Conservation (phyloP, 2,888 invertebrate species). For the Cyclophora punctaria region DNA sequence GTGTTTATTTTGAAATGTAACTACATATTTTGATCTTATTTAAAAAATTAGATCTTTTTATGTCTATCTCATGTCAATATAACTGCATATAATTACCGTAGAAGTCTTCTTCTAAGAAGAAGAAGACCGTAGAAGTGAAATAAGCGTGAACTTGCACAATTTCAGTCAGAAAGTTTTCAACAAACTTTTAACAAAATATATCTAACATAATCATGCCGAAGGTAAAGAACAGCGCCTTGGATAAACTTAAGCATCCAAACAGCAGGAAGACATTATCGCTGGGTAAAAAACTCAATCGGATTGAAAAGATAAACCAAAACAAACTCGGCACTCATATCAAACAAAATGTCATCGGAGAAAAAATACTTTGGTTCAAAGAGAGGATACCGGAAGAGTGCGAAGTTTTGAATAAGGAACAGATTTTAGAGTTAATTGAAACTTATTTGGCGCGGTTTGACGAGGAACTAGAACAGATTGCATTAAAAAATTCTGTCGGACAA, state of each 20-base stretch:
- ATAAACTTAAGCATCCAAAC: conserved; percentile 86
- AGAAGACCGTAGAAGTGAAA: too few species aligned
- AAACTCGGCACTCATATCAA: conserved; percentile 81
- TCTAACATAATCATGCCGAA: conserved; percentile 48
- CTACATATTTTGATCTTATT: too few species aligned
- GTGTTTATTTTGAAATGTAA: too few species aligned
- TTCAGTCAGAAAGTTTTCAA: too few species aligned
- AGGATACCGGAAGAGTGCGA: conserved; percentile 73
- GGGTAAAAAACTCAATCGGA: conserved; percentile 81
- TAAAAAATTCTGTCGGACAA: conserved; percentile 86
- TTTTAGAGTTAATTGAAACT: conserved; percentile 73
- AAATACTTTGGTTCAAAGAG: conserved; percentile 85
- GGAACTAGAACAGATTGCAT: conserved; percentile 84
- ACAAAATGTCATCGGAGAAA: conserved; percentile 83
- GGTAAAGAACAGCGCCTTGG: conserved; percentile 42
- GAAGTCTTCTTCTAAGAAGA: too few species aligned
- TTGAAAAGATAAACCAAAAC: conserved; percentile 73
- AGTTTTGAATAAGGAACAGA: conserved; percentile 76
- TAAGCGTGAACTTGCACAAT: too few species aligned
- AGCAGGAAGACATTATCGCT: conserved; percentile 86
- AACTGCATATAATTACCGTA: too few species aligned
- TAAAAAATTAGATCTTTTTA: too few species aligned
- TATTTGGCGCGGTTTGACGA: conserved; percentile 79
- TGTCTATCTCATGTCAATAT: too few species aligned
- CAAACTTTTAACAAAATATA: conserved; percentile 7